Evolutionary conservation across 2,888 invertebrate genomes (phyloP), one percentile per base, ranked within the genome.

Genomic region (Eurois occulta): DNA sequence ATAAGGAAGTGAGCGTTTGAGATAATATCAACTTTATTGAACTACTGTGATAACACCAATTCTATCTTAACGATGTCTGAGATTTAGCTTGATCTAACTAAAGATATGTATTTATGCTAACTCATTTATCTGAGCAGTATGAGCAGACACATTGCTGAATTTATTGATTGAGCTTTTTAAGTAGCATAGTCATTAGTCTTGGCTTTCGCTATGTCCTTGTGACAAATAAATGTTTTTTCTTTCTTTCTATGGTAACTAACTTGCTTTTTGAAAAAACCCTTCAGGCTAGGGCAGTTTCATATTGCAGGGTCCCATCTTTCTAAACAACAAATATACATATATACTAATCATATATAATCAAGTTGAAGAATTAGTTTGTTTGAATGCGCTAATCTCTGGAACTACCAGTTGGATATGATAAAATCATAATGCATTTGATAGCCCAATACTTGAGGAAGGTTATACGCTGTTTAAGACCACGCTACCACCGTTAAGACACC

Each of bases 11-110:
- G 35, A n/a, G 38, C 11, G 3, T 43, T 64, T 28, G 13, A 65
- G 73, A 84, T 77, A 81, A 55, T 28, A 77, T 77, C 80, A 81
- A 81, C 77, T 77, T 84, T 77, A 81, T 80, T 77, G 73, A 76
- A 80, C 80, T 60, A 38, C 16, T 52, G 38, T 58, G 84, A 83
- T 84, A 81, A 81, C 46, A 35, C 38, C 5, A n/a, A n/a, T 70
- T 62, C 10, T 84, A 83, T 75, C 80, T 75, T 65, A 71, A 62
- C 62, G 28, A 75, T 70, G 62, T 55, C 32, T 10, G 28, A 73
- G 77, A 68, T 80, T 80, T 77, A 73, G 38, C 69, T 67, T 72
- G 46, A 72, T 78, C 10, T 38, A 41, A 41, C 43, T 52, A 16
- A 58, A 32, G 24, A 77, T 65, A 72, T 72, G 62, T 52, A 43